These are phyloP conservation scores for Scolopax bukidnonensis DNA, from an alignment of 2,797 vertebrate species.

Conservation along the genomic window DNA sequence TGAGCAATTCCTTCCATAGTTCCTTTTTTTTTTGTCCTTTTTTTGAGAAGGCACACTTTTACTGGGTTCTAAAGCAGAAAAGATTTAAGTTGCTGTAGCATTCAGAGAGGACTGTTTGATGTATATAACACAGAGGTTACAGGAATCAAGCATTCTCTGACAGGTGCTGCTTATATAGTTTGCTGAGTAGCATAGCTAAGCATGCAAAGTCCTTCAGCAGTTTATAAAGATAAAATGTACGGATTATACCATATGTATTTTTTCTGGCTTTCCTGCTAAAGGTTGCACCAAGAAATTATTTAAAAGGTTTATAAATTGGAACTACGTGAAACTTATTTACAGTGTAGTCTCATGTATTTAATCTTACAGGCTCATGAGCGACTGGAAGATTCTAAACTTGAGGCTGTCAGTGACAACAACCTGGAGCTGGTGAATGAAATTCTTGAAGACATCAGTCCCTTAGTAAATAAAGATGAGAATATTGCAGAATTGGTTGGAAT, in stretches of 20 bases:
- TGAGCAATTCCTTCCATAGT: not conserved
- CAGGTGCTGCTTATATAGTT: not conserved
- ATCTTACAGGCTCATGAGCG: slow-evolving; percentile 90
- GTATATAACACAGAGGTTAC: not conserved
- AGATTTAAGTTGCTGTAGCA: not conserved
- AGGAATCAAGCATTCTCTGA: not conserved
- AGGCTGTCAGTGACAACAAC: slow-evolving; percentile 93
- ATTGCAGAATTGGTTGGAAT: slow-evolving; percentile 89
- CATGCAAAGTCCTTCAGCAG: not conserved
- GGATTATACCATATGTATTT: not conserved
- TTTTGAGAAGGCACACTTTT: not conserved
- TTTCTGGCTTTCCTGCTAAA: slow-evolving; percentile 17
- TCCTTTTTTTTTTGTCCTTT: not conserved
- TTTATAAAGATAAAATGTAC: not conserved
- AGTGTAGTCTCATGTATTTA: slow-evolving; percentile 1
- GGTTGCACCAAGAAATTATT: not conserved
- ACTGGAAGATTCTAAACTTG: slow-evolving; percentile 92
- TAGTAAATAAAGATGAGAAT: slow-evolving; percentile 84
- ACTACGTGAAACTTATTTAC: not conserved
- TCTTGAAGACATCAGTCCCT: slow-evolving; percentile 88
- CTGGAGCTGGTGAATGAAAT: slow-evolving; percentile 93
- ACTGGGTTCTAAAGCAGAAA: not conserved
- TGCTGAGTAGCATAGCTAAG: not conserved
- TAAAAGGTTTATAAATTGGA: not conserved
- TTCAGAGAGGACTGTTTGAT: not conserved